Base-by-base conservation (phyloP, 2,797 vertebrate genomes). In the Molossus molossus region DNA sequence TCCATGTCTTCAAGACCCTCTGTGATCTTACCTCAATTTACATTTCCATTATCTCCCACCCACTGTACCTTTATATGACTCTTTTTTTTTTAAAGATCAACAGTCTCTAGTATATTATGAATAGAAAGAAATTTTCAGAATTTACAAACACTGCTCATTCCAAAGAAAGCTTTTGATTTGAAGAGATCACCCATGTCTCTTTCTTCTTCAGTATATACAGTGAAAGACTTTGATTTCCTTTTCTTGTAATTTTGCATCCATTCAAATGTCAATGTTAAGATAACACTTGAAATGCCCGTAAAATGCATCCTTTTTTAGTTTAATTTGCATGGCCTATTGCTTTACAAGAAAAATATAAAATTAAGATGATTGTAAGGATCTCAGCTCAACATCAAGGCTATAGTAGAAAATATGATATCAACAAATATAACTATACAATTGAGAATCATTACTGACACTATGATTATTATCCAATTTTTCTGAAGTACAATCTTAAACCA, bases 51-150 rank as follows among this genome's bases (percentile, higher is more conserved):
- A 81, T 50, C 33, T 64, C 48, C 33, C 50, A 27, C 9, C 21
- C 9, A 25, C 6, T 55, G 20, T 55, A 53, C 0, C 29, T 87
- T 69, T 83, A 45, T 23, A 70, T 53, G 23, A 73, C 23, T 10
- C 29, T 77, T 58, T 62, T 60, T 60, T 62, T 67, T 65, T 96
- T 9, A 98, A 98, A 98, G 98, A 98, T 98, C 98, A 98, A 98
- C 98, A 98, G 98, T 98, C 98, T 99, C 99, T 99, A 99, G 98
- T 99, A 99, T 99, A 99, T 99, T 99, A 99, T 98, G 98, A 98
- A 98, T 98, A 99, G 98, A 99, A 99, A 98, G 98, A 98, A 98
- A 98, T 98, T 98, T 98, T 98, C 98, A 98, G 98, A 99, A 99
- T 98, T 98, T 99, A 98, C 98, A 99, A 99, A 99, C 98, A 98